A percentile compares a stretch with the other conserved stretches of the same genome.
Evolutionary conservation across 2,888 invertebrate species (phyloP).

Genomic region (Pyrgus malvae): DNA sequence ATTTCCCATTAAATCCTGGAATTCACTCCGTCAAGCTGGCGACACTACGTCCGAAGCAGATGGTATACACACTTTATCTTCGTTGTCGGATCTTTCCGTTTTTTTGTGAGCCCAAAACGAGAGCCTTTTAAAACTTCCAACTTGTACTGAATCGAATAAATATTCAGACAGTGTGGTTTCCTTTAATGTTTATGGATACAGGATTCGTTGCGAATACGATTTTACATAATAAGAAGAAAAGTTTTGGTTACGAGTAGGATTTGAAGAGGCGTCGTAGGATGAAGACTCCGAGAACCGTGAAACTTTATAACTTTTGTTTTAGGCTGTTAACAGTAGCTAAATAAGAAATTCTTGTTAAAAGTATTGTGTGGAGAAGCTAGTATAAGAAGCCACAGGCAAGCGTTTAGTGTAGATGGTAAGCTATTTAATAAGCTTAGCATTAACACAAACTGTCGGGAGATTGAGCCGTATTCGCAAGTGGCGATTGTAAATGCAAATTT

Average conservation of each 20-base stretch:
- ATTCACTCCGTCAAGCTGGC: conserved; percentile 14
- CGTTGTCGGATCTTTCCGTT: conserved; percentile 24
- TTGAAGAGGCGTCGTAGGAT: neutral
- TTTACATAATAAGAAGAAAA: conserved; percentile 15
- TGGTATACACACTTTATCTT: conserved; percentile 26
- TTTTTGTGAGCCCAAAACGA: conserved; percentile 25
- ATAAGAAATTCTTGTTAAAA: too few species aligned
- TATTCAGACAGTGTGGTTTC: conserved; percentile 25
- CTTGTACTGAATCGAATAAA: conserved; percentile 26
- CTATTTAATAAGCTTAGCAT: too few species aligned
- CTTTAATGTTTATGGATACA: conserved; percentile 19
- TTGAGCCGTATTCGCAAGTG: too few species aligned
- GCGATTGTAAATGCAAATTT: too few species aligned
- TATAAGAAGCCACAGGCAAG: too few species aligned
- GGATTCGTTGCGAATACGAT: neutral
- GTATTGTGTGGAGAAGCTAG: too few species aligned
- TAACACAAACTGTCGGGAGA: too few species aligned
- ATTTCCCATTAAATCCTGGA: conserved; percentile 13
- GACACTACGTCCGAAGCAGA: conserved; percentile 21
- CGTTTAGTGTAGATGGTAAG: too few species aligned
- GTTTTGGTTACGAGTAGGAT: neutral
- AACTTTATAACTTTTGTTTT: too few species aligned
- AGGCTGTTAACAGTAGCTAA: too few species aligned
- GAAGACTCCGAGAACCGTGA: too few species aligned
- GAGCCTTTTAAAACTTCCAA: conserved; percentile 25